Evolutionary conservation across 2,888 invertebrate genomes (phyloP), one percentile per base, ranked within the genome.

Genomic region (Caenorhabditis uteleia): DNA sequence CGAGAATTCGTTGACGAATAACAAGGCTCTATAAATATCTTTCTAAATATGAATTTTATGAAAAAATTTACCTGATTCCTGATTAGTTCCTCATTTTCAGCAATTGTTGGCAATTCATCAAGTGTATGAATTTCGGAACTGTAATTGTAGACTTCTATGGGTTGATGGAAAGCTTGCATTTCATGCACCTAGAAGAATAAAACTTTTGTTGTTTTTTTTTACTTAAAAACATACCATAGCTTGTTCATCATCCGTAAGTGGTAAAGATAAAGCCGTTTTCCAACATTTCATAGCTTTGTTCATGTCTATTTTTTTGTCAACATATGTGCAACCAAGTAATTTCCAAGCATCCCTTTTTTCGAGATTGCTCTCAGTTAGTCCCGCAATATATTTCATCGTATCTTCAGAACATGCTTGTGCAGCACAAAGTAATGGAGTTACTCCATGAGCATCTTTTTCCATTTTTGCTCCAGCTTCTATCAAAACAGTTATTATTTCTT

Each of bases 41-140:
- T 29, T 6, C 29, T 29, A 29, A 7, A 8, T 29, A 29, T 29
- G 6, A 29, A 29, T 29, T 8, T 39, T 7, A 40, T 20, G 12
- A 25, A 14, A 12, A 14, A 50, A 12, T 10, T 23, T 39, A 57
- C 68, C 83, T 83, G 29, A 93, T 95, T 95, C 79, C 94, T 87
- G 91, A 95, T 93, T 74, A 91, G 92, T 84, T 97, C 95, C 0
- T 94, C 93, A 85, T 95, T 94, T 7, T 91, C 90, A 53, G 92
- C 89, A 43, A 95, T 85, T 71, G 92, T 92, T 72, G 92, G 91
- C 40, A 95, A 85, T 61, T 91, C 89, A 50, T 90, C 90, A 43
- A 89, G 86, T 74, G 90, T 89, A 70, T 88, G 88, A 14, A 93
- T 91, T 85, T 97, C 95, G 47, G 88, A 87, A 0, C 90, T 90